A percentile compares a stretch with the other conserved stretches of the same genome.
These are phyloP conservation scores for Pelecanoides urinatrix DNA, from an alignment of 2,113 vertebrate species.

Conservation along the genomic window DNA sequence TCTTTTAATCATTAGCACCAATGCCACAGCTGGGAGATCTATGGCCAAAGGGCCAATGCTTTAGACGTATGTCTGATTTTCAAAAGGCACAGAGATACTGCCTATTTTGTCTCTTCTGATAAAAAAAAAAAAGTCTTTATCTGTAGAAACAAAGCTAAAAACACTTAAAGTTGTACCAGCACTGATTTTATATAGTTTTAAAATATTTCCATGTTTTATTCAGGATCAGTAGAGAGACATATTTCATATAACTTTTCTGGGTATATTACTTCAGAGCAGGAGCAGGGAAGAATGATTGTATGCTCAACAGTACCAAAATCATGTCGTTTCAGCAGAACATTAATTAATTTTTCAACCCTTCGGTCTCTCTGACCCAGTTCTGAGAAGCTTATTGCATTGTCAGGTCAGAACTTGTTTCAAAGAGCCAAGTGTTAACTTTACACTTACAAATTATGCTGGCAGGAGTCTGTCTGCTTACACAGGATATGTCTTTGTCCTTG, in stretches of 20 bases:
- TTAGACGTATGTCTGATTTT: background rate
- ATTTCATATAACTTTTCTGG: background rate
- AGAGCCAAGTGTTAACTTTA: constrained; percentile 63
- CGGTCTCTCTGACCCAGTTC: constrained; percentile 40
- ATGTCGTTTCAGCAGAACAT: background rate
- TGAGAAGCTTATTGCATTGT: constrained; percentile 51
- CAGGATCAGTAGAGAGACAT: background rate
- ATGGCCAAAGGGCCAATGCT: background rate
- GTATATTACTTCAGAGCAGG: background rate
- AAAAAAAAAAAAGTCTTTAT: background rate
- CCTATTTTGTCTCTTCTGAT: background rate
- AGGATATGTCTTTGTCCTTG: constrained; percentile 27
- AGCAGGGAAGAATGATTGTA: background rate
- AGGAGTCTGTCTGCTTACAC: constrained; percentile 39
- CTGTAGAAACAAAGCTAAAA: background rate
- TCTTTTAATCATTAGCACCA: background rate
- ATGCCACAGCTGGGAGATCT: background rate
- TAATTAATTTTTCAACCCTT: constrained; percentile 27
- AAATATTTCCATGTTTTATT: background rate
- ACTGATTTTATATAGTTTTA: background rate
- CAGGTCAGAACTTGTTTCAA: constrained; percentile 56
- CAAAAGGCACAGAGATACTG: background rate
- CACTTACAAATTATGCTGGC: constrained; percentile 41
- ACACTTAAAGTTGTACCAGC: background rate
- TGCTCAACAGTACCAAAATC: background rate